Conservation (phyloP, 1,140 invertebrate genomes). For the Sipha flava region DNA sequence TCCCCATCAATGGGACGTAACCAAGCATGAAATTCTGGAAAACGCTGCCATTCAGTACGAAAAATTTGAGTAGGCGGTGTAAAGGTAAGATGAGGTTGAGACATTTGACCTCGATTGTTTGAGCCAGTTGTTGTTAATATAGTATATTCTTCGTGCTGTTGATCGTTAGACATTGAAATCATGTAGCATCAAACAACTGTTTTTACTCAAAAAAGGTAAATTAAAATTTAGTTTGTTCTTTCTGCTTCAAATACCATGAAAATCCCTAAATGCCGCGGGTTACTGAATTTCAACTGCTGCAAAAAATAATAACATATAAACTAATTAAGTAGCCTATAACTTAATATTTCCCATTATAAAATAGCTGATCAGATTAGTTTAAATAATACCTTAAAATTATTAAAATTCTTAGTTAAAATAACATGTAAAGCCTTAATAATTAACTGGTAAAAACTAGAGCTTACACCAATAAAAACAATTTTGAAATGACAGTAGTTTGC, state of each 20-base stretch:
- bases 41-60: slow-evolving; percentile 35
- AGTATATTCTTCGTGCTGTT: slow-evolving; percentile 26
- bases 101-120: slow-evolving; percentile 21
- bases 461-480: neutral
- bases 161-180: slow-evolving; percentile 27
- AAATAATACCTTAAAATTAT: neutral
- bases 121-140: neutral
- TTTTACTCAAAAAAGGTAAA: neutral
- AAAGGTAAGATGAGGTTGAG: slow-evolving; percentile 18
- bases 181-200: neutral
- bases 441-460: neutral
- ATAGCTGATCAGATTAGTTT: neutral
- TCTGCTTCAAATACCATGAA: slow-evolving; percentile 3
- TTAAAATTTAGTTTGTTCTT: neutral
- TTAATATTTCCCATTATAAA: neutral
- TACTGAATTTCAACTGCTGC: slow-evolving; percentile 28
- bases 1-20: slow-evolving; percentile 33
- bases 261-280: slow-evolving; percentile 5
- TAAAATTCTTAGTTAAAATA: neutral
- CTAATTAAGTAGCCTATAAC: slow-evolving; percentile 25
- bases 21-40: slow-evolving; percentile 37
- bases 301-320: slow-evolving; percentile 30
- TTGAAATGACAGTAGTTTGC: too few species aligned
- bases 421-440: neutral
- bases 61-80: slow-evolving; percentile 17